Conservation (phyloP, 2,797 vertebrate genomes). For the Podarcis siculus region DNA sequence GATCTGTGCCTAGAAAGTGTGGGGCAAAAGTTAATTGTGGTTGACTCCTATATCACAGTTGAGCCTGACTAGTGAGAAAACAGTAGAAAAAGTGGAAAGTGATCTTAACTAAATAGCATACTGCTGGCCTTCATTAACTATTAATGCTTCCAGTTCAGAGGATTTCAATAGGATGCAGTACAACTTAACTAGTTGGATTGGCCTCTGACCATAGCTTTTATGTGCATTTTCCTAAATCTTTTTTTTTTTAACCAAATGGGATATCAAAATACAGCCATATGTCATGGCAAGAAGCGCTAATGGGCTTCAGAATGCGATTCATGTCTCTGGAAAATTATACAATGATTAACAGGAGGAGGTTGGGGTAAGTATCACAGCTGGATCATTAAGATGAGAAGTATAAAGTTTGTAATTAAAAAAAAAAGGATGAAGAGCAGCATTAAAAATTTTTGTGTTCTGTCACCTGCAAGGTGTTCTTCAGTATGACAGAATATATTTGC, state of each 20-base stretch:
- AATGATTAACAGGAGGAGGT: constrained; percentile 33
- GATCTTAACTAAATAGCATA: not conserved
- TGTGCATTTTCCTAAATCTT: not conserved
- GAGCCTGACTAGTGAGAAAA: too few species aligned
- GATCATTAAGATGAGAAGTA: constrained; percentile 37
- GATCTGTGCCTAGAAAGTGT: too few species aligned
- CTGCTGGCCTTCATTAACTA: not conserved
- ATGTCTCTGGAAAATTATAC: constrained; percentile 37
- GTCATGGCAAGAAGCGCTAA: constrained; percentile 16
- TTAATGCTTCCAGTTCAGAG: not conserved
- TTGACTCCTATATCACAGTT: too few species aligned
- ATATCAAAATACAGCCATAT: constrained; percentile 15
- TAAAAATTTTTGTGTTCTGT: not conserved
- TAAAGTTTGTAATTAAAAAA: constrained; percentile 36
- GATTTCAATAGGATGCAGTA: not conserved
- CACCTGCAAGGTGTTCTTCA: constrained; percentile 34
- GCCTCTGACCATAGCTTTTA: constrained; percentile 11
- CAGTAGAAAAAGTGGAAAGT: not conserved
- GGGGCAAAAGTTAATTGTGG: too few species aligned
- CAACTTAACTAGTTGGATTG: not conserved
- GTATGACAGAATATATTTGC: not conserved
- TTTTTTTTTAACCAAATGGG: constrained; percentile 6
- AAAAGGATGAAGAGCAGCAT: constrained; percentile 15
- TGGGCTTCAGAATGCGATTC: constrained; percentile 15
- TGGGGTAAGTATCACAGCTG: constrained; percentile 2